phyloP scores from a whole-genome alignment of 2,888 invertebrate genomes.

The Aradus depressus region DNA sequence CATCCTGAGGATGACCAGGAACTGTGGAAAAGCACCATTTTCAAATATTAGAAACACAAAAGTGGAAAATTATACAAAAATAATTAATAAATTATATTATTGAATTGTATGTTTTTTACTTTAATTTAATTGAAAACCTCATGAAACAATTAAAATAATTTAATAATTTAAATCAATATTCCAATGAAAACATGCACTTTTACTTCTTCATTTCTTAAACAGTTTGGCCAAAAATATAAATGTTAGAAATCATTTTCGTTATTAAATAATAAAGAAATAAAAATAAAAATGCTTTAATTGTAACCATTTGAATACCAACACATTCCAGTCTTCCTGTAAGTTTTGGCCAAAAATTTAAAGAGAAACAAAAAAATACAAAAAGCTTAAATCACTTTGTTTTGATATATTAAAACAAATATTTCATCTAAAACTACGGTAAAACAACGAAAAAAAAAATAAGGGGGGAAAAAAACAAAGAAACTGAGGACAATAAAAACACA shows the following conservation, averaged over 20 bases:
- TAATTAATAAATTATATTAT: neutral
- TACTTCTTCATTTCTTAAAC: neutral
- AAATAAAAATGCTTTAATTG: constrained; percentile 1
- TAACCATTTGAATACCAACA: constrained; percentile 31
- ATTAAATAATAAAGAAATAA: neutral
- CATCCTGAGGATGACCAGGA: constrained; percentile 92
- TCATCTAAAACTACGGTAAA: too few species aligned
- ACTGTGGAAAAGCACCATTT: constrained; percentile 47
- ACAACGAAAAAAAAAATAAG: constrained; percentile 42
- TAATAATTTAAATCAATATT: neutral
- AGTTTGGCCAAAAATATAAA: neutral
- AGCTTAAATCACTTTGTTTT: too few species aligned
- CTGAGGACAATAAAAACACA: constrained; percentile 21
- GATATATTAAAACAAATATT: too few species aligned
- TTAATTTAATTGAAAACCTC: too few species aligned
- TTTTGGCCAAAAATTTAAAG: constrained; percentile 18
- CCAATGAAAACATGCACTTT: neutral
- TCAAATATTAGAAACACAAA: neutral
- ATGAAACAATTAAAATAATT: neutral
- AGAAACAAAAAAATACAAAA: constrained; percentile 13
- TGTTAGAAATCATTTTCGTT: neutral
- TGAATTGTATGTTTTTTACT: too few species aligned
- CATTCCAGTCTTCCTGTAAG: constrained; percentile 15
- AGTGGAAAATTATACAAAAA: neutral
- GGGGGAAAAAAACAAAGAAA: constrained; percentile 37